These are phyloP conservation scores for Platichthys flesus DNA, from an alignment of 2,113 vertebrate species.

Conservation along the genomic window DNA sequence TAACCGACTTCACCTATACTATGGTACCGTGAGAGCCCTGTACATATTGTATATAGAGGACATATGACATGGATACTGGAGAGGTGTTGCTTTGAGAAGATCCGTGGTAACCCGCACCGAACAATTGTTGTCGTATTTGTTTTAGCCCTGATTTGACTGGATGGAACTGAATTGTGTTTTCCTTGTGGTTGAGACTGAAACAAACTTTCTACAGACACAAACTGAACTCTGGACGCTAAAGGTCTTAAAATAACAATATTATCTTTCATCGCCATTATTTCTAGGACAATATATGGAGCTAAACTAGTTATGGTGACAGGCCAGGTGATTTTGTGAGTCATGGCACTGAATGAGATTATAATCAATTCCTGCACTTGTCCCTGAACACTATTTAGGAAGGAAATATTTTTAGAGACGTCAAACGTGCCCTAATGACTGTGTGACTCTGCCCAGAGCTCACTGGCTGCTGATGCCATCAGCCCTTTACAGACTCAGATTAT, in stretches of 20 bases:
- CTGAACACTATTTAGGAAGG: conserved; percentile 10
- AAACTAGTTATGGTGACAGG: not conserved
- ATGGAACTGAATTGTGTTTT: too few relatives aligned
- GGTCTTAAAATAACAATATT: too few relatives aligned
- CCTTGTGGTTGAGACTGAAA: not conserved
- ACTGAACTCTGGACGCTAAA: too few relatives aligned
- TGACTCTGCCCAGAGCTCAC: conserved; percentile 36
- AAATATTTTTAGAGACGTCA: conserved; percentile 47
- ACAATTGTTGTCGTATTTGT: too few relatives aligned
- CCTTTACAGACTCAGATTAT: conserved; percentile 41
- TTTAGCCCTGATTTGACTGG: too few relatives aligned
- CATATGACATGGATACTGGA: too few relatives aligned
- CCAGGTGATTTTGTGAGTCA: not conserved
- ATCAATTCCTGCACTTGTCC: conserved; percentile 36
- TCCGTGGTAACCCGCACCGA: too few relatives aligned
- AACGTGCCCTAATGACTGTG: conserved; percentile 56
- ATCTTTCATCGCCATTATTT: too few relatives aligned
- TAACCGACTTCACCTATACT: too few relatives aligned
- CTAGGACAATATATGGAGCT: not conserved
- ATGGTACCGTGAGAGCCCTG: too few relatives aligned
- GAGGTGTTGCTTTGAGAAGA: too few relatives aligned
- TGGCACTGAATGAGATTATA: not conserved
- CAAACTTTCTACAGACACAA: not conserved
- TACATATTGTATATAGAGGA: too few relatives aligned
- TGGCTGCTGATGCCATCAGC: conserved; percentile 43